These are phyloP conservation scores for Chironomus riparius DNA, from an alignment of 2,888 invertebrate species.

Conservation along the genomic window DNA sequence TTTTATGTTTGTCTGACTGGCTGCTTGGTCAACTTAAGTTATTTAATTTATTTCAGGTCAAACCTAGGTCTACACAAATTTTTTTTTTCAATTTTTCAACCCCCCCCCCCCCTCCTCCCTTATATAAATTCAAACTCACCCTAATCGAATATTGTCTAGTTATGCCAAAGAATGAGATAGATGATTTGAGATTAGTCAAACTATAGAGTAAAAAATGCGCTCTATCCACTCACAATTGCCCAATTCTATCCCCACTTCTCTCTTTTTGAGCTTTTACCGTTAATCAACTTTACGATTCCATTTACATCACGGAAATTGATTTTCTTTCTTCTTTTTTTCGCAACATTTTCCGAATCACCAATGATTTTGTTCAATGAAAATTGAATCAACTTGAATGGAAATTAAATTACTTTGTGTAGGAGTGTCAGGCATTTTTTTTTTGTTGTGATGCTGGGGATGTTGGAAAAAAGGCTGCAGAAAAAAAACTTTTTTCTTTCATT, in stretches of 20 bases:
- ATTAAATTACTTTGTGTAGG: slow-evolving; percentile 11
- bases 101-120: too few relatives aligned
- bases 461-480: too few relatives aligned
- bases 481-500: too few relatives aligned
- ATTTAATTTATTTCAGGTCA: too few relatives aligned
- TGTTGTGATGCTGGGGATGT: neutral
- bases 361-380: neutral
- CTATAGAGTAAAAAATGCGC: neutral
- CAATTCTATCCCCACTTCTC: neutral
- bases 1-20: too few relatives aligned
- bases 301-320: neutral
- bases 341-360: neutral
- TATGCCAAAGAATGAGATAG: too few relatives aligned
- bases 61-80: too few relatives aligned
- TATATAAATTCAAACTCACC: too few relatives aligned
- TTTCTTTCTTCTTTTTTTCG: neutral
- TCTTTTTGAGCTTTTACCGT: neutral
- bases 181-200: too few relatives aligned
- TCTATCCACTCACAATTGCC: neutral
- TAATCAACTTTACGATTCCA: neutral
- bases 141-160: too few relatives aligned
- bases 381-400: slow-evolving; percentile 21
- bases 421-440: neutral
- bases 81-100: too few relatives aligned
- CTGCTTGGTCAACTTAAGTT: too few relatives aligned